A percentile compares a stretch with the other conserved stretches of the same genome.
Evolutionary conservation across 2,113 vertebrate genomes (phyloP).

Genomic region (Carassius gibelio): DNA sequence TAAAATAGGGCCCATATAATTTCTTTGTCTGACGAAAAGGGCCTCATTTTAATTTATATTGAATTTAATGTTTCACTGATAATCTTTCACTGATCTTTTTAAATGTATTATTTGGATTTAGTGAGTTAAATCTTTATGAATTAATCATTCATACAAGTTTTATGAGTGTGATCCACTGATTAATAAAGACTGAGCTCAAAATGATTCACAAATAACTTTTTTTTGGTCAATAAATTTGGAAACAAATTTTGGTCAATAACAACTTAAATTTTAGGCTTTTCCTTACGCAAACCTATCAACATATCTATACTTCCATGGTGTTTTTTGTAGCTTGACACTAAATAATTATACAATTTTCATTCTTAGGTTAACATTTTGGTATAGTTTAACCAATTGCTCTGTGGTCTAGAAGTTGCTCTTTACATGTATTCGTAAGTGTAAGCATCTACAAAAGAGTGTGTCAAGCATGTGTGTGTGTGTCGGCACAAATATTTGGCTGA

Average conservation of each 20-base stretch:
- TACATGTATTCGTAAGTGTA: background rate
- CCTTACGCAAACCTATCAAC: background rate
- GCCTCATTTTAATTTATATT: background rate
- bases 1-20: background rate
- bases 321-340: background rate
- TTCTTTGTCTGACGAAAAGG: background rate
- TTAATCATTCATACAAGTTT: background rate
- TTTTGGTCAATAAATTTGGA: background rate
- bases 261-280: background rate
- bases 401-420: background rate
- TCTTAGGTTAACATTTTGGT: background rate
- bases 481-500: constrained; percentile 61
- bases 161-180: background rate
- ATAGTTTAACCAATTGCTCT: background rate
- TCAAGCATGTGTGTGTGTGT: constrained; percentile 12
- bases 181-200: background rate
- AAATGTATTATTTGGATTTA: background rate
- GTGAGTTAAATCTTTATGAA: background rate
- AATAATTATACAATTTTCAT: background rate
- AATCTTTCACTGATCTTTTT: background rate
- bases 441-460: background rate
- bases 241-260: background rate
- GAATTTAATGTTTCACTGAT: background rate
- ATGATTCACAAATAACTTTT: background rate
- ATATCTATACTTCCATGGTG: background rate